Percentiles rank a stretch among this genome's conserved stretches.
Evolutionary conservation across 2,888 invertebrate species (phyloP).

Genomic region (Rhabditophanes sp.): DNA sequence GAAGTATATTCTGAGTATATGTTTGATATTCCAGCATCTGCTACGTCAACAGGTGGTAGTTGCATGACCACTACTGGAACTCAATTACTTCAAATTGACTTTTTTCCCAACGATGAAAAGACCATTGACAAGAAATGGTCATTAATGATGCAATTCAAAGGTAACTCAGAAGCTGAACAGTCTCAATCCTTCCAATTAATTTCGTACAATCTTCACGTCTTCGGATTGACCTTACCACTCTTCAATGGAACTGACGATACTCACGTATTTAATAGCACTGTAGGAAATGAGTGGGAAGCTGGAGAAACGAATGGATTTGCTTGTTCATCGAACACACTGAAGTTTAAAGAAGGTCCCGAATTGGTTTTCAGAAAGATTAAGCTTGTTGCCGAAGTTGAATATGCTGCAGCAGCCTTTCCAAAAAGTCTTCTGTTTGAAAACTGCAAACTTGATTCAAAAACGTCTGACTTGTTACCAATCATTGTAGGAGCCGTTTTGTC

Average conservation of each 20-base stretch:
- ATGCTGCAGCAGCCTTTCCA: slow-evolving; percentile 3
- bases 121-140: slow-evolving; percentile 11
- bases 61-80: no score
- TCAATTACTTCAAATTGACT: no score
- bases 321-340: no score
- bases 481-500: slow-evolving; percentile 80
- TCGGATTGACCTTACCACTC: no score
- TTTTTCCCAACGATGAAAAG: slow-evolving; percentile 15
- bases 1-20: no score
- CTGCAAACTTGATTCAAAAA: slow-evolving; percentile 29
- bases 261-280: no score
- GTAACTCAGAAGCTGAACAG: neutral
- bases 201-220: neutral
- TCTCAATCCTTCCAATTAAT: neutral
- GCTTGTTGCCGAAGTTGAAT: neutral
- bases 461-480: slow-evolving; percentile 64
- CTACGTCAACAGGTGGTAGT: no score
- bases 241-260: no score
- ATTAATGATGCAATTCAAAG: slow-evolving; percentile 14
- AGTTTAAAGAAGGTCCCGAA: no score
- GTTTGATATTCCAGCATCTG: no score
- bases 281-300: no score
- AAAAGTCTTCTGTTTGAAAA: slow-evolving; percentile 29
- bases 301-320: no score
- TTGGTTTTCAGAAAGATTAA: neutral